Conservation (phyloP, 2,888 invertebrate species). For the Hybos culiciformis region DNA sequence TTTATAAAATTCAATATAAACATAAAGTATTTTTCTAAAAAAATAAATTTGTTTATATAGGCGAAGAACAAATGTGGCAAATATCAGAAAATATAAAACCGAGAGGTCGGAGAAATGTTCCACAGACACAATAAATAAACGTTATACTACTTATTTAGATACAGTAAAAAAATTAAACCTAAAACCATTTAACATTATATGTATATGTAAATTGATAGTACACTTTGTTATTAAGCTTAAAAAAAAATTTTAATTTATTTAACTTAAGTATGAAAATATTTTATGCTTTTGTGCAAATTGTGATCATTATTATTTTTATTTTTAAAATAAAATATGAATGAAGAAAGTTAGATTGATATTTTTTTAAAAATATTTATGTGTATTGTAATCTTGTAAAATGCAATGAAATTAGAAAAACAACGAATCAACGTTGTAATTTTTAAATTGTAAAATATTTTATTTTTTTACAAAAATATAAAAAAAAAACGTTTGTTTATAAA, state of each 20-base stretch:
- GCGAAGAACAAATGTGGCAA: constrained; percentile 98
- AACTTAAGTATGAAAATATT: background rate
- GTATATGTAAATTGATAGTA: background rate
- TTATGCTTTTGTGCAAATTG: background rate
- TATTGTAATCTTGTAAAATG: background rate
- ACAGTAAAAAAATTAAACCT: background rate
- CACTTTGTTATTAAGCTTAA: background rate
- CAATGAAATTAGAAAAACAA: background rate
- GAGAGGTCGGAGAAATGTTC: constrained; percentile 26
- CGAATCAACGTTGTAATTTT: background rate
- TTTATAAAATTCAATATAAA: no score
- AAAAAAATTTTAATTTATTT: background rate
- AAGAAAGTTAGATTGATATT: background rate
- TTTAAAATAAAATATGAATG: background rate
- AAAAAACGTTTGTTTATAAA: no score
- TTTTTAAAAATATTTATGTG: background rate
- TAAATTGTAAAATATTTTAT: no score
- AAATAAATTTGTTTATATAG: no score
- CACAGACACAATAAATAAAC: background rate
- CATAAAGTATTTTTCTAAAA: no score
- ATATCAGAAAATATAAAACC: constrained; percentile 95
- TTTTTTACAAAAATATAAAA: no score
- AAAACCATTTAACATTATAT: background rate
- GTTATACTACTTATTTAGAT: background rate
- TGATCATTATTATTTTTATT: background rate